Conservation (phyloP, 2,888 invertebrate genomes). For the Nomada hirtipes region DNA sequence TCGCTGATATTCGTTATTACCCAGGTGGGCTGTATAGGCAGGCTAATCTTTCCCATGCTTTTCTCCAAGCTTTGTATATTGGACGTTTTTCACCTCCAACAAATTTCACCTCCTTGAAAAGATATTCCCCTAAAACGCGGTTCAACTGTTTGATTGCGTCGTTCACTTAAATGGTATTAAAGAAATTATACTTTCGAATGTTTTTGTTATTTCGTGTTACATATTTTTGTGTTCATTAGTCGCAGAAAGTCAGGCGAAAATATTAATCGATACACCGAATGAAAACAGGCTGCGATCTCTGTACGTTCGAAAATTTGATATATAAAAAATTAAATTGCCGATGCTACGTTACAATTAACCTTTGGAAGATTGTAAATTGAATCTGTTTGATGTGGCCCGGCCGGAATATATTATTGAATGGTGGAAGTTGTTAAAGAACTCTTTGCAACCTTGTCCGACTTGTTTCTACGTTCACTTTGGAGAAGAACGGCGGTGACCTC, state of each 20-base stretch:
- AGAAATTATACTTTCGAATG: too few relatives aligned
- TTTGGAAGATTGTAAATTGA: background rate
- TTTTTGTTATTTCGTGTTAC: too few relatives aligned
- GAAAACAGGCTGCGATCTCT: too few relatives aligned
- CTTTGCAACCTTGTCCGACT: constrained; percentile 53
- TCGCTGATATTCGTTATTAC: constrained; percentile 27
- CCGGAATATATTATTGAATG: constrained; percentile 25
- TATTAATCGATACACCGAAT: too few relatives aligned
- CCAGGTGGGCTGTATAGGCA: background rate
- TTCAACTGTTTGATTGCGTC: too few relatives aligned
- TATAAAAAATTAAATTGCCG: too few relatives aligned
- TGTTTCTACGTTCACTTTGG: constrained; percentile 57
- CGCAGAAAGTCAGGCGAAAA: too few relatives aligned
- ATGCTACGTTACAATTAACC: background rate
- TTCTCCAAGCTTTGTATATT: background rate
- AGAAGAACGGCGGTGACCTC: constrained; percentile 61
- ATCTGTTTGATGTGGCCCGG: background rate
- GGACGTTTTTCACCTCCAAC: too few relatives aligned
- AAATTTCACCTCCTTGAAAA: constrained; percentile 13
- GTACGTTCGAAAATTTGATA: too few relatives aligned
- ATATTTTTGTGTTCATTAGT: too few relatives aligned
- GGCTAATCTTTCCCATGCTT: background rate
- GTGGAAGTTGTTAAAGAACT: constrained; percentile 45
- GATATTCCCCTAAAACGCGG: background rate
- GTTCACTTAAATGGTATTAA: too few relatives aligned